Evolutionary conservation across 2,797 vertebrate genomes (phyloP).

Genomic region (Odontamblyopus rebecca): DNA sequence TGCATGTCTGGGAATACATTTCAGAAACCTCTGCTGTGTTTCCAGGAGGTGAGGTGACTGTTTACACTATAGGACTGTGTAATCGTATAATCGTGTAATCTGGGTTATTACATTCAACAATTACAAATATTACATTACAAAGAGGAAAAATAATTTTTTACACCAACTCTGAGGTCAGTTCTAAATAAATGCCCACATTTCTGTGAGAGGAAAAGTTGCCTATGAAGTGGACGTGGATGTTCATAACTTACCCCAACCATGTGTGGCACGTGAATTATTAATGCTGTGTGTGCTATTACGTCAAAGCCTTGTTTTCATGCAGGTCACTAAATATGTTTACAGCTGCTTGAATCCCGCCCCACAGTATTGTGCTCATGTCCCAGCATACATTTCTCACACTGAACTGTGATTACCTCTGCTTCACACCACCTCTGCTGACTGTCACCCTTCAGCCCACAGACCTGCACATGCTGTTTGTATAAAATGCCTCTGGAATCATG

Average conservation of each 20-base stretch:
- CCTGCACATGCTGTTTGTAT: slow-evolving; percentile 26
- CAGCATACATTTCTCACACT: slow-evolving; percentile 10
- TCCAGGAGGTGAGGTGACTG: no score
- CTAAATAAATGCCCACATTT: neutral
- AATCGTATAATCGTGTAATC: no score
- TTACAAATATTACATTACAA: no score
- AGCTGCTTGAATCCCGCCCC: neutral
- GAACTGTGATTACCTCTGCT: slow-evolving; percentile 4
- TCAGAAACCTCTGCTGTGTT: no score
- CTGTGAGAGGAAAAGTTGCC: neutral
- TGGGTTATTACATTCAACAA: no score
- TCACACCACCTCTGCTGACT: neutral
- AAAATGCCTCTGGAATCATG: slow-evolving; percentile 31
- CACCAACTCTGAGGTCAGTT: neutral
- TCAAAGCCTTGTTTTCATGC: neutral
- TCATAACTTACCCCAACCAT: neutral
- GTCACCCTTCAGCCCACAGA: slow-evolving; percentile 24
- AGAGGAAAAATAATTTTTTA: no score
- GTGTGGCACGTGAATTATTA: neutral
- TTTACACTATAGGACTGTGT: no score
- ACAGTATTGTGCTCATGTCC: slow-evolving; percentile 1
- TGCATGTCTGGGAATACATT: neutral
- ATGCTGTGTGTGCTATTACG: neutral
- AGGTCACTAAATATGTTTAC: neutral
- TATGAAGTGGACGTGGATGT: neutral